Conservation (phyloP, 2,888 invertebrate species). For the Danaus chrysippus region DNA sequence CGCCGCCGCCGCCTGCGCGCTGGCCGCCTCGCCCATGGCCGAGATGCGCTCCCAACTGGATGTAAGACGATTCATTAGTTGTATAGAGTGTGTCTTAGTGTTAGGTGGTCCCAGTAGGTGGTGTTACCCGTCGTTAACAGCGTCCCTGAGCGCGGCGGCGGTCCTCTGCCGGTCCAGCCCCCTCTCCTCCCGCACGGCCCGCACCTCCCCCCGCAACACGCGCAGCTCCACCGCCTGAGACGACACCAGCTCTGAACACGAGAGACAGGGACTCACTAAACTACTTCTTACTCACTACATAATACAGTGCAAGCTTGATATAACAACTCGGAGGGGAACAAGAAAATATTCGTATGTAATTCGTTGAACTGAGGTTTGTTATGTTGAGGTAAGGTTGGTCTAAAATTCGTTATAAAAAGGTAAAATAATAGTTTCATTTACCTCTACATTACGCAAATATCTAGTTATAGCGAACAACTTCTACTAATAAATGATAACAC, state of each 20-base stretch:
- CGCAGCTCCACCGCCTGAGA: slow-evolving; percentile 70
- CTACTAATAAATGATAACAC: no score
- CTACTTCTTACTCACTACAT: no score
- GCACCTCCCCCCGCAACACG: slow-evolving; percentile 49
- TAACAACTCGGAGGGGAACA: no score
- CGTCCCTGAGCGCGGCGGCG: slow-evolving; percentile 51
- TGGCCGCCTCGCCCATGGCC: slow-evolving; percentile 52
- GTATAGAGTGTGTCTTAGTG: neutral
- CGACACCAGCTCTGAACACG: slow-evolving; percentile 62
- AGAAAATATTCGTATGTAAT: no score
- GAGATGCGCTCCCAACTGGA: slow-evolving; percentile 60
- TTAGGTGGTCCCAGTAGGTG: neutral
- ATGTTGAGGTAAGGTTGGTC: no score
- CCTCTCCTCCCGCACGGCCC: slow-evolving; percentile 39
- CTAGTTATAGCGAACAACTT: no score
- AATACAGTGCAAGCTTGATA: no score
- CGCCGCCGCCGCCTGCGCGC: slow-evolving; percentile 57
- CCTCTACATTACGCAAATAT: no score
- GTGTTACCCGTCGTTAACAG: slow-evolving; percentile 54
- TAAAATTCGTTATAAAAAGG: no score
- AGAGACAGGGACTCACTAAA: no score
- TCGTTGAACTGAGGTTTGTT: no score
- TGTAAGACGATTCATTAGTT: neutral
- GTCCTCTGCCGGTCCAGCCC: slow-evolving; percentile 47
- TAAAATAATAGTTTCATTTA: no score